Evolutionary conservation across 2,113 vertebrate species (phyloP), one percentile per base, ranked within the genome.

Genomic region (Poeciliopsis retropinna): DNA sequence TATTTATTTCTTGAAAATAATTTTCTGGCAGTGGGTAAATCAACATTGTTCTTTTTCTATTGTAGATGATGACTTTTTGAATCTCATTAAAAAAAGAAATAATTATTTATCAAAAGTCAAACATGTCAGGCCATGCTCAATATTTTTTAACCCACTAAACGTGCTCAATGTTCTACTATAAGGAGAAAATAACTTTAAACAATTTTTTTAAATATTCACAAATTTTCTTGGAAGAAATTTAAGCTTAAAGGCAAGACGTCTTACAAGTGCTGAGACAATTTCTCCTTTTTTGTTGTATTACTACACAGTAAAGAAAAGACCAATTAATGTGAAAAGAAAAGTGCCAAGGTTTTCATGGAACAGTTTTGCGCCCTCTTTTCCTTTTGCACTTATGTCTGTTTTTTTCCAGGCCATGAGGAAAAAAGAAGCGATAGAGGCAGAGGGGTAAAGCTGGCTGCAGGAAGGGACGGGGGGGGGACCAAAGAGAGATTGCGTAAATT

Each of bases 401-500:
- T 78, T 78, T 68, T 61, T 67, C 79, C 65, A 87, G 83, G 68
- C 64, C 81, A 81, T 67, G 68, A 83, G 80, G 15, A 69, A 84
- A 73, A 81, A 80, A 81, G 25, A 67, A 85, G 82, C 79, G 64
- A 74, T 31, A 75, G 44, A 70, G 84, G 72, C 79, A 73, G 85
- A 66, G 88, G 72, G 81, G 83, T 85, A 76, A 83, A 87, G 80
- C 85, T 80, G 89, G 85, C 83, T 74, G 81, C 86, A 90, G 92
- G 91, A 88, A 86, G 89, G 89, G 87, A 88, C 61, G 84, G 54
- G 44, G 19, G 34, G 34, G 5, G n/a, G 86, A 84, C 86, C 88
- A 92, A 90, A 94, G 92, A 88, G 91, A 93, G 91, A 94, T 94
- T 94, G 93, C 84, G 85, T 91, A 93, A 95, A 95, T 95, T 94